A percentile compares a stretch with the other conserved stretches of the same genome.
These are phyloP conservation scores for Nysson spinosus DNA, from an alignment of 2,888 invertebrate species.

Conservation along the genomic window DNA sequence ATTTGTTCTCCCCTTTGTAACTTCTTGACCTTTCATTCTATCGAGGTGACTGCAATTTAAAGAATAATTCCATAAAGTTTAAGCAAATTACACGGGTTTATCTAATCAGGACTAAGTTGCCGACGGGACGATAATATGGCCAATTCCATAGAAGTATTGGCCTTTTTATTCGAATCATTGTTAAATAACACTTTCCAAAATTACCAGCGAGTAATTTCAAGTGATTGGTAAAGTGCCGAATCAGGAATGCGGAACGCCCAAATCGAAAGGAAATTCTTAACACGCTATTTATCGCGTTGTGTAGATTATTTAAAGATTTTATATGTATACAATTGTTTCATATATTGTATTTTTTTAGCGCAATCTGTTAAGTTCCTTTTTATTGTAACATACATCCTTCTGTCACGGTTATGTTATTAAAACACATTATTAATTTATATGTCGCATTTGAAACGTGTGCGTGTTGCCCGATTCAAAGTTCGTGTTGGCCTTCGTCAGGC, in stretches of 20 bases:
- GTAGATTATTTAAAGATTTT: slow-evolving; percentile 71
- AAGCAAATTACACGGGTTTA: slow-evolving; percentile 34
- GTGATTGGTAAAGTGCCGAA: slow-evolving; percentile 59
- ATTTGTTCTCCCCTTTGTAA: slow-evolving; percentile 16
- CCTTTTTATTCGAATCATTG: slow-evolving; percentile 44
- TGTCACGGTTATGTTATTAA: slow-evolving; percentile 51
- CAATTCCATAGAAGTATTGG: slow-evolving; percentile 17
- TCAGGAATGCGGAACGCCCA: slow-evolving; percentile 26
- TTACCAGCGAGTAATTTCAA: slow-evolving; percentile 62
- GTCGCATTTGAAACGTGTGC: slow-evolving; percentile 21
- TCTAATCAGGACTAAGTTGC: slow-evolving; percentile 5
- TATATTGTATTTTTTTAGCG: slow-evolving; percentile 72
- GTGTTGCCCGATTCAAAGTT: slow-evolving; percentile 25
- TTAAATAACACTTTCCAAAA: slow-evolving; percentile 64
- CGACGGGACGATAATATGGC: not conserved
- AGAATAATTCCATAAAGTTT: slow-evolving; percentile 23
- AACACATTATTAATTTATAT: slow-evolving; percentile 59
- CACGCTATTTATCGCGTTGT: slow-evolving; percentile 57
- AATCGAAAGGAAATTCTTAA: slow-evolving; percentile 39
- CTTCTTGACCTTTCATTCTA: not conserved
- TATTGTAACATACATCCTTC: slow-evolving; percentile 64
- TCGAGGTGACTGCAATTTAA: slow-evolving; percentile 23
- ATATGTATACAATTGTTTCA: slow-evolving; percentile 72
- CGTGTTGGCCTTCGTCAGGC: slow-evolving; percentile 10
- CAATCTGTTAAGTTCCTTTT: slow-evolving; percentile 69